Evolutionary conservation across 1,140 invertebrate species (phyloP).

Genomic region (Teleogryllus occipitalis): DNA sequence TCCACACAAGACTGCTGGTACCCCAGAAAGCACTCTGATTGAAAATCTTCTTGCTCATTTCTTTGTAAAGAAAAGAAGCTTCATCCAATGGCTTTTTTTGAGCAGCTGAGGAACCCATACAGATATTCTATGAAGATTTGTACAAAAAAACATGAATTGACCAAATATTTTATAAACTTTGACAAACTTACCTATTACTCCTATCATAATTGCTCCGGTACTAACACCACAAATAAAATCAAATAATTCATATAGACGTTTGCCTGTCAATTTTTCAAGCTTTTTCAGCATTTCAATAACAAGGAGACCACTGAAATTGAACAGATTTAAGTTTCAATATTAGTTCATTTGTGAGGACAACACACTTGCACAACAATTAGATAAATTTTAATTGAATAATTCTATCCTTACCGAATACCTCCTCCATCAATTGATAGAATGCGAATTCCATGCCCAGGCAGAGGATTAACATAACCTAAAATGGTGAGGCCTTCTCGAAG

Average conservation of each 20-base stretch:
- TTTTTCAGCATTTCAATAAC: slow-evolving; percentile 71
- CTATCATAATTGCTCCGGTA: slow-evolving; percentile 72
- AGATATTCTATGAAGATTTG: background rate
- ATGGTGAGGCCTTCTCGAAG: slow-evolving; percentile 59
- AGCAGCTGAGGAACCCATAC: slow-evolving; percentile 38
- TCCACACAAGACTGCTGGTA: slow-evolving; percentile 70
- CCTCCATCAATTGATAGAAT: slow-evolving; percentile 86
- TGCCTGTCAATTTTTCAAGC: slow-evolving; percentile 62
- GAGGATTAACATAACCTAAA: slow-evolving; percentile 62
- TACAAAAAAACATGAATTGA: too few relatives aligned
- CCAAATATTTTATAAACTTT: background rate
- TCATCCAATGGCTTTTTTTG: slow-evolving; percentile 51
- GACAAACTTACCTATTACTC: slow-evolving; percentile 47
- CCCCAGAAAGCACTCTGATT: slow-evolving; percentile 61
- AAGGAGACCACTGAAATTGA: slow-evolving; percentile 56
- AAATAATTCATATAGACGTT: slow-evolving; percentile 61
- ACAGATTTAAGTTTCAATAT: slow-evolving; percentile 18
- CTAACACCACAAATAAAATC: slow-evolving; percentile 89
- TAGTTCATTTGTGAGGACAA: background rate
- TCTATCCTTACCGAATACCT: slow-evolving; percentile 52
- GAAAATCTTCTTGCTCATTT: slow-evolving; percentile 62
- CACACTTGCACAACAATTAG: slow-evolving; percentile 6
- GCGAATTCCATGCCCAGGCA: slow-evolving; percentile 63
- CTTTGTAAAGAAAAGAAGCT: slow-evolving; percentile 56
- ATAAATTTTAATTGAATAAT: background rate